Evolutionary conservation across 2,797 vertebrate genomes (phyloP), one percentile per base, ranked within the genome.

Genomic region (Urocyon cinereoargenteus): DNA sequence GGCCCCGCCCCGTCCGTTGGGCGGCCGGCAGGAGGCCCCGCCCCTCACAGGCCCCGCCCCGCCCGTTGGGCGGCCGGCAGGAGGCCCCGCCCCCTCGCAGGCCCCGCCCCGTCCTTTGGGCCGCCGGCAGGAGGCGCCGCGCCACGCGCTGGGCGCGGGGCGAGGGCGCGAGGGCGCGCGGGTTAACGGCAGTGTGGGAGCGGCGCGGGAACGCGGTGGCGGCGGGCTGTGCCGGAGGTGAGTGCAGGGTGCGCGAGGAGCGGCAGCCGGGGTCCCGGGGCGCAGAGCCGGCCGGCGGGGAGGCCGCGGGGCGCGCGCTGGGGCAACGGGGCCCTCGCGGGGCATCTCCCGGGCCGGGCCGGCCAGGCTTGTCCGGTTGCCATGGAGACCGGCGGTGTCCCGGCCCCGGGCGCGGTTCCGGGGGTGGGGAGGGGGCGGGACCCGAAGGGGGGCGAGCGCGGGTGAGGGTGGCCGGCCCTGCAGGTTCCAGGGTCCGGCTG

Each of bases 101-200:
- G 4, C 36, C 24, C 28, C 4, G 90, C 88, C 93, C 90, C 28
- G 16, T 68, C 89, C 86, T 64, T 90, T 91, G 96, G 19, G 70
- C 82, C 10, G 98, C 92, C 92, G 92, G 90, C 95, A 97, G 97
- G 97, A 97, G 97, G 97, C 95, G 92, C 95, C 31, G 82, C 85
- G 68, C 73, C n/a, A n/a, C 40, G 81, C 55, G 84, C 83, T 14
- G 40, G 40, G 55, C 66, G 5, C 9, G 34, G n/a, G 40, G 70
- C 36, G 36, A 3, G 62, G 62, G 28, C 51, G 28, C 62, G 62
- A 64, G 70, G 68, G 31, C 55, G 5, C 31, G 88, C 77, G 0
- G 59, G 96, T 81, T 28, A 31, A 85, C 91, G 40, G 96, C 81
- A 51, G 85, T 21, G 96, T 62, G 55, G 82, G 93, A 90, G 83